Base-by-base conservation (phyloP, 2,113 vertebrate genomes). In the Aldabrachelys gigantea region DNA sequence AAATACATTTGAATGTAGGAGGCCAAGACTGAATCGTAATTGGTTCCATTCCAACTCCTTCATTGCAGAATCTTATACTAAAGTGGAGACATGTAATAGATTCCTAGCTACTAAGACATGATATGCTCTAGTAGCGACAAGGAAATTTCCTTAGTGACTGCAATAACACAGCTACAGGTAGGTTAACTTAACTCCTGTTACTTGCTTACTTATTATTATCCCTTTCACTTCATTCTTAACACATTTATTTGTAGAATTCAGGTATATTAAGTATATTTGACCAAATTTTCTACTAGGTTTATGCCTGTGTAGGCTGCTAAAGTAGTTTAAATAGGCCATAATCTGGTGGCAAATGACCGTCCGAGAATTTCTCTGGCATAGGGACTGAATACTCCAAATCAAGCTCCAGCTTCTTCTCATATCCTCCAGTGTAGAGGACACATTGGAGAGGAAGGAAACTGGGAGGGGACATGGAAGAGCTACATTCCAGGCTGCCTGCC, bases 1-100 rank as follows among this genome's bases (percentile, higher is more conserved):
- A 93, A 35, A 2, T 62, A 10, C 25, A 3, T 87, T 88, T 83
- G 31, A 3, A 44, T 0, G 0, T 27, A 11, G 31, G 65, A 1
- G 4, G 53, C 4, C 54, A 80, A 75, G 87, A 62, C 29, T 12
- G 1, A 10, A n/a, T 29, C 8, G 2, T 22, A 27, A 54, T 44
- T 50, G 53, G 27, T 72, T 82, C 14, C 35, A 44, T 16, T 87
- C 17, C 29, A 54, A 52, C 87, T 78, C 75, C 44, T 92, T 92
- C 8, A 2, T 57, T 31, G 35, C n/a, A 83, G 62, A 94, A 78
- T 35, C 76, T 27, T 5, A 50, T 14, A 6, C 50, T 5, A 89
- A 80, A 24, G 25, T 1, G 44, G 22, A 87, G 17, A 31, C 6
- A 41, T 22, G 8, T 0, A 24, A 6, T n/a, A 2, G 54, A 6